Evolutionary conservation across 2,888 invertebrate genomes (phyloP), one percentile per base, ranked within the genome.

Genomic region (Caenorhabditis afra): DNA sequence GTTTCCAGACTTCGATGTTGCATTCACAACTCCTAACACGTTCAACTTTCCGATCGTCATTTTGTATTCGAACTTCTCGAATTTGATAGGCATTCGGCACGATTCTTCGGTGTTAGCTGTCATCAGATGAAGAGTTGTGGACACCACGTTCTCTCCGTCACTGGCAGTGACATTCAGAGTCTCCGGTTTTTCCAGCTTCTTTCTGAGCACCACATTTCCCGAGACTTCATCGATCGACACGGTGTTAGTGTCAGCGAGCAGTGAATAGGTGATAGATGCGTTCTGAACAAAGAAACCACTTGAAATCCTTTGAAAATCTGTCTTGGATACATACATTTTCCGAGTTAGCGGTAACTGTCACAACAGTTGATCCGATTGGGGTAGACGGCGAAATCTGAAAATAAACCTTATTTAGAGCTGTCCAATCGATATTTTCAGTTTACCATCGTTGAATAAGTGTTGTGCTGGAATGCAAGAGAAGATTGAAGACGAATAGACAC

Each of bases 401-500:
- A 59, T 22, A 3, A 4, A 47, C n/a, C n/a, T n/a, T n/a, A n/a
- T n/a, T n/a, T n/a, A n/a, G n/a, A n/a, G n/a, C n/a, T n/a, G n/a
- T n/a, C n/a, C n/a, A n/a, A n/a, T n/a, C n/a, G n/a, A n/a, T n/a
- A n/a, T n/a, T n/a, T n/a, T n/a, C n/a, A n/a, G n/a, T n/a, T 10
- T 44, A 78, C 78, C 35, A 61, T 75, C 7, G 80, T 74, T 1
- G 84, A 82, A 49, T 86, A 86, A 7, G 80, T 81, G 29, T 81
- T 71, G 59, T 85, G 83, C 52, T 83, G 77, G 79, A 86, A 86
- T 11, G 76, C 66, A 10, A 86, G 49, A 2, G 78, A 78, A 10
- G 83, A 64, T 47, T 79, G 76, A 3, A 84, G 68, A 16, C 83
- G 61, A 3, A 85, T 68, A 16, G 75, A 66, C 22, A 88, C 39